Conservation (phyloP, 2,113 vertebrate genomes). For the Notothenia coriiceps region DNA sequence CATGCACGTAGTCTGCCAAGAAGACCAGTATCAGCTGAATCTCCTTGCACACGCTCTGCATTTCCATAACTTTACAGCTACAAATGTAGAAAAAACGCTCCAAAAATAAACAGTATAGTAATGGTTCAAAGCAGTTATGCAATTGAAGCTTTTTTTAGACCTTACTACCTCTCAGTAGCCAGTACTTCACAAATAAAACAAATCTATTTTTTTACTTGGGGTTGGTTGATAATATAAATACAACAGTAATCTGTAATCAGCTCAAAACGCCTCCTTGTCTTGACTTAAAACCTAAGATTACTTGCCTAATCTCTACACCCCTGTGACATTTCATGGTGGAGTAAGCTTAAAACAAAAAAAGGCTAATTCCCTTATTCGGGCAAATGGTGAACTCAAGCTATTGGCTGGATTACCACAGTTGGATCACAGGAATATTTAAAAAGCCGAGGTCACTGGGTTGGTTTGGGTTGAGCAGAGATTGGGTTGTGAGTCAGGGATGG, state of each 20-base stretch:
- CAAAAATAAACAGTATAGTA: background rate
- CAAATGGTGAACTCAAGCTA: conserved; percentile 37
- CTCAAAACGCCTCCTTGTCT: background rate
- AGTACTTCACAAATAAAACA: too few relatives aligned
- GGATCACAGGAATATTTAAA: conserved; percentile 69
- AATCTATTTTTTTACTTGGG: conserved; percentile 2
- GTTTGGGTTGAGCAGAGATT: conserved; percentile 68
- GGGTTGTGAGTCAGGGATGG: conserved; percentile 60
- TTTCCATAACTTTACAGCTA: background rate
- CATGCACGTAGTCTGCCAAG: background rate
- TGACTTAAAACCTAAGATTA: background rate
- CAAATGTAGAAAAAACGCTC: background rate
- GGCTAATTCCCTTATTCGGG: conserved; percentile 52
- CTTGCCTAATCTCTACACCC: conserved; percentile 3
- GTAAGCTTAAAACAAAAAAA: background rate
- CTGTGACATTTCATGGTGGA: conserved; percentile 1
- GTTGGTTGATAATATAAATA: conserved; percentile 6
- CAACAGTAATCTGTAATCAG: background rate
- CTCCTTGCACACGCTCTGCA: background rate
- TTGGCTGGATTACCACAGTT: conserved; percentile 49
- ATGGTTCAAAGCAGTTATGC: conserved; percentile 37
- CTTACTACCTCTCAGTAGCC: conserved; percentile 29
- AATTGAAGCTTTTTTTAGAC: conserved; percentile 45
- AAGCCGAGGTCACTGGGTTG: conserved; percentile 71
- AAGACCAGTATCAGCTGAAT: background rate